These are phyloP conservation scores for Steinernema scapterisci DNA, from an alignment of 2,888 invertebrate genomes.

Conservation along the genomic window DNA sequence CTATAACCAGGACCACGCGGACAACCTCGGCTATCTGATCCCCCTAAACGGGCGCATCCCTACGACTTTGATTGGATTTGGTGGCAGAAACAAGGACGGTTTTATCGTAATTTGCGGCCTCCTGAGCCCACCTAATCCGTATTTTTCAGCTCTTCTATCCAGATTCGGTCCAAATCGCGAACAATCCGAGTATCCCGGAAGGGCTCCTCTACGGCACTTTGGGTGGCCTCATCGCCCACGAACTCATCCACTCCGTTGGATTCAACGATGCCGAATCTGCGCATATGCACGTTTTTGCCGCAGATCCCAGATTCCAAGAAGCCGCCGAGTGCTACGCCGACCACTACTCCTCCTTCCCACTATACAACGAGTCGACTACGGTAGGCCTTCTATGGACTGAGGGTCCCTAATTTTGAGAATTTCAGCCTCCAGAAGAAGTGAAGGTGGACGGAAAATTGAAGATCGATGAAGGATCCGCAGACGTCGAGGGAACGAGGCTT, in stretches of 20 bases:
- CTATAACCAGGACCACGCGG: too few relatives aligned
- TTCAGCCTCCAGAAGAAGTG: too few relatives aligned
- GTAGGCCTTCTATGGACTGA: too few relatives aligned
- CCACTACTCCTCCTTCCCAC: background rate
- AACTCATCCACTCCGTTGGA: background rate
- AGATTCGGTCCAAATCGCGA: background rate
- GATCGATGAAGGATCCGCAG: background rate
- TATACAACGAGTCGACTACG: background rate
- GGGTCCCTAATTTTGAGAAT: too few relatives aligned
- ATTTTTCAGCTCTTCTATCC: background rate
- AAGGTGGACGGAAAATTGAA: background rate
- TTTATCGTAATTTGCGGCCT: too few relatives aligned
- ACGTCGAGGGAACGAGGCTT: background rate
- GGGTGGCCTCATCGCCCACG: background rate
- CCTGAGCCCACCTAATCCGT: too few relatives aligned
- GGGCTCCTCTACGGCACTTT: slow-evolving; percentile 1
- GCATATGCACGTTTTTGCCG: background rate
- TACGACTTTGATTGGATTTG: too few relatives aligned
- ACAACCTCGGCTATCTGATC: too few relatives aligned
- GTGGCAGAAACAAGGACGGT: too few relatives aligned
- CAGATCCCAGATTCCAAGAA: background rate
- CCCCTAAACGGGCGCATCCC: too few relatives aligned
- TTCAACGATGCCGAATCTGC: background rate
- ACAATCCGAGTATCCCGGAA: background rate
- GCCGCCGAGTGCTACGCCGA: background rate